Conservation (phyloP, 2,888 invertebrate genomes). For the Punctoribates punctum region DNA sequence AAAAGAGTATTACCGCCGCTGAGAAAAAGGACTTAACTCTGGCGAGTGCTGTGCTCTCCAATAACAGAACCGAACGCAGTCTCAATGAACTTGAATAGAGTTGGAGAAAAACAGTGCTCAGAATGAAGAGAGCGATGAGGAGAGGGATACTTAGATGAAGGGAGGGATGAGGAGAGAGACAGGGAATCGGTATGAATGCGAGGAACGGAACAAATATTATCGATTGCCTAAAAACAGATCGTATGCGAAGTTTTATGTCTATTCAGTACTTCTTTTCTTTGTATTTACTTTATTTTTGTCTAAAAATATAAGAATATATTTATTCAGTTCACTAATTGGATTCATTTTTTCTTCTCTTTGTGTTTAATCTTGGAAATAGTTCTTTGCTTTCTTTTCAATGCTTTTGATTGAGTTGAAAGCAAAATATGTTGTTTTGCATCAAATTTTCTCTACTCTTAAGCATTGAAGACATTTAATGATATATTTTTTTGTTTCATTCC, state of each 20-base stretch:
- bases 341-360: background rate
- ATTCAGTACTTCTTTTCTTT: background rate
- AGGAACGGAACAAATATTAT: background rate
- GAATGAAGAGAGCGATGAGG: background rate
- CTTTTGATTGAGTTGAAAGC: background rate
- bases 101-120: background rate
- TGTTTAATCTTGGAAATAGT: background rate
- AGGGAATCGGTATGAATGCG: background rate
- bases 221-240: background rate
- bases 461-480: constrained; percentile 10
- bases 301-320: background rate
- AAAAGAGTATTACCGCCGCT: background rate
- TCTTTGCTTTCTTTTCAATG: background rate
- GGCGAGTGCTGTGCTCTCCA: background rate
- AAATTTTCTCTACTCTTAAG: background rate
- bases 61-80: background rate
- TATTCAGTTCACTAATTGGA: background rate
- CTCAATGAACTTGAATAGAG: constrained; percentile 24
- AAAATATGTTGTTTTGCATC: background rate
- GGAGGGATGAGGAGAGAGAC: background rate
- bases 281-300: background rate
- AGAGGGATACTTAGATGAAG: background rate
- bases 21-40: background rate
- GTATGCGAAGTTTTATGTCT: constrained; percentile 3
- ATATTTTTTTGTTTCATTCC: background rate